phyloP scores from a whole-genome alignment of 1,140 invertebrate genomes.

The Cherax destructor region DNA sequence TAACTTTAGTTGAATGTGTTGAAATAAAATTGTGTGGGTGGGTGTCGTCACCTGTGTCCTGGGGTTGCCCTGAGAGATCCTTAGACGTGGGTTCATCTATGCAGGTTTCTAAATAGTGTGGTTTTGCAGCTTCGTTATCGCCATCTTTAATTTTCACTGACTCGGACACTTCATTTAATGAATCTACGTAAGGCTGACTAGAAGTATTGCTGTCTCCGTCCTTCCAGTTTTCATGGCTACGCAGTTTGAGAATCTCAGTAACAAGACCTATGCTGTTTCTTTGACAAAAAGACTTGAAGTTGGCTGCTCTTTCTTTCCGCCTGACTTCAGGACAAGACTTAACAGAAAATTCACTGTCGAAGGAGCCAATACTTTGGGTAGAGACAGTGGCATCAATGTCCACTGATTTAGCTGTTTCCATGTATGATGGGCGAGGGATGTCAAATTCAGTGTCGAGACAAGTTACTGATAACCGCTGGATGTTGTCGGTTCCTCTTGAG shows the following conservation, averaged over 20 bases:
- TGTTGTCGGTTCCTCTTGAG: conserved; percentile 5
- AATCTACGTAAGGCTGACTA: conserved; percentile 32
- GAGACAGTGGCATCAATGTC: conserved; percentile 14
- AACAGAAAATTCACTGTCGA: conserved; percentile 4
- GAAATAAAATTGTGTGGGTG: not conserved
- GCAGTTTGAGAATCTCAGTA: not conserved
- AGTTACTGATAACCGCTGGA: conserved; percentile 46
- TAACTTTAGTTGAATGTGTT: conserved; percentile 30
- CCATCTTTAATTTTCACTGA: not conserved
- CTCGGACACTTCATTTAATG: conserved; percentile 1
- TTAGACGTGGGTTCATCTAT: not conserved
- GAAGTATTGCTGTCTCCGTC: conserved; percentile 38
- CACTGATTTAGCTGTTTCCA: not conserved
- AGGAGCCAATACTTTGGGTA: conserved; percentile 15
- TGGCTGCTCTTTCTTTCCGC: not conserved
- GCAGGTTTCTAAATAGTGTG: not conserved
- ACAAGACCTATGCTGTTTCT: not conserved
- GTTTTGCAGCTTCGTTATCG: not conserved
- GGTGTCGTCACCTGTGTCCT: not conserved
- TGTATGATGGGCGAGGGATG: not conserved
- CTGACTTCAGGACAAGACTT: conserved; percentile 23
- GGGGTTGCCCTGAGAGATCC: not conserved
- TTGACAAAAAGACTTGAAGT: not conserved
- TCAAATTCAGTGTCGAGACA: conserved; percentile 14
- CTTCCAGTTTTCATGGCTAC: not conserved